Conservation (phyloP, 2,888 invertebrate species). For the Diarsia mendica region DNA sequence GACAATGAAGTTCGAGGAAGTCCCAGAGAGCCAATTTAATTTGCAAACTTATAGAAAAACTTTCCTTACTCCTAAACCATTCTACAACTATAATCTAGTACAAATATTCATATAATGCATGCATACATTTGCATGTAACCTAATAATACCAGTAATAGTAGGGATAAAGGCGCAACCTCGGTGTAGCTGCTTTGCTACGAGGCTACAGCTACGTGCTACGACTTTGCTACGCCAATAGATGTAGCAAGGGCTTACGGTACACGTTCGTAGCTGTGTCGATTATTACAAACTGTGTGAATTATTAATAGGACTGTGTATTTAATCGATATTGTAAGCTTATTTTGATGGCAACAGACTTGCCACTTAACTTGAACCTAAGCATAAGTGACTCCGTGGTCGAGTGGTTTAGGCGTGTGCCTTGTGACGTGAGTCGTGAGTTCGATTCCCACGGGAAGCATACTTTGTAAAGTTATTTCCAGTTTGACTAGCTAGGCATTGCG, state of each 20-base stretch:
- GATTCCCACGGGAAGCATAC: no score
- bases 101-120: conserved; percentile 1
- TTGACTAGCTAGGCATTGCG: no score
- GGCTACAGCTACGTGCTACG: conserved; percentile 39
- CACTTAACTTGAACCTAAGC: no score
- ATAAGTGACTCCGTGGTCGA: no score
- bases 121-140: conserved; percentile 11
- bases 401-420: no score
- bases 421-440: no score
- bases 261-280: neutral
- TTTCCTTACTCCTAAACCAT: no score
- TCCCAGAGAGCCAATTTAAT: no score
- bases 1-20: no score
- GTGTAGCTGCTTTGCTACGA: conserved; percentile 43
- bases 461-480: no score
- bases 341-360: no score
- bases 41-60: no score
- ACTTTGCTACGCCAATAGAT: conserved; percentile 21
- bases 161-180: conserved; percentile 7
- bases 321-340: neutral
- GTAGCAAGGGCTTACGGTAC: conserved; percentile 8
- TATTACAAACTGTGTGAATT: conserved; percentile 9
- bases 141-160: conserved; percentile 7
- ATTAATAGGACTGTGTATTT: neutral
- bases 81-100: neutral